phyloP scores from a whole-genome alignment of 2,113 vertebrate genomes.

The Spea bombifrons region DNA sequence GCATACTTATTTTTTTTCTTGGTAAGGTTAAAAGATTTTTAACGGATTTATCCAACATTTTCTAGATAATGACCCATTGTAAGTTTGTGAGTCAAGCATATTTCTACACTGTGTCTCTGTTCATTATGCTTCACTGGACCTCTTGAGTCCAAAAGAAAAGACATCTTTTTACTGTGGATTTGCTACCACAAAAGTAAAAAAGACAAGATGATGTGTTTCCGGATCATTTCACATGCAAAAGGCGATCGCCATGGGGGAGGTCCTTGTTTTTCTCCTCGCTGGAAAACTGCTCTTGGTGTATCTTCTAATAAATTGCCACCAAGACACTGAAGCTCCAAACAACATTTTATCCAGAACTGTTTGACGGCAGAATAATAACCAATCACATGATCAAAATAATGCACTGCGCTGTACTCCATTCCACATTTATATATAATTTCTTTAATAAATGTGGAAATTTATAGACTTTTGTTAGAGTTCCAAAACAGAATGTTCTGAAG shows the following conservation, averaged over 20 bases:
- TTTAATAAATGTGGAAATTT: too few species aligned
- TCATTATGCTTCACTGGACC: slow-evolving; percentile 85
- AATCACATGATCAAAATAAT: background rate
- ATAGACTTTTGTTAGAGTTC: too few species aligned
- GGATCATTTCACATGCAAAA: slow-evolving; percentile 86
- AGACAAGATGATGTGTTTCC: slow-evolving; percentile 87
- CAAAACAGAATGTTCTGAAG: too few species aligned
- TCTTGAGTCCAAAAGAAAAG: slow-evolving; percentile 77
- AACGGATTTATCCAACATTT: slow-evolving; percentile 18
- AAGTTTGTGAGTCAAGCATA: slow-evolving; percentile 57
- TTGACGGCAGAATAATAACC: background rate
- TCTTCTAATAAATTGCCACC: slow-evolving; percentile 52
- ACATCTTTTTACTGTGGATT: slow-evolving; percentile 70
- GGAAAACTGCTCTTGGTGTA: slow-evolving; percentile 60
- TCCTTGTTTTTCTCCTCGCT: slow-evolving; percentile 63
- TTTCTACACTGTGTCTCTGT: slow-evolving; percentile 72
- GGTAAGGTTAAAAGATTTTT: background rate
- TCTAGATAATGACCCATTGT: slow-evolving; percentile 53
- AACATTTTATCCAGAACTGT: background rate
- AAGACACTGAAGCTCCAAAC: background rate
- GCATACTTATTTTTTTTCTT: too few species aligned
- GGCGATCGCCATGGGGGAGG: slow-evolving; percentile 77
- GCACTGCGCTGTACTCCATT: too few species aligned
- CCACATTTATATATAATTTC: too few species aligned
- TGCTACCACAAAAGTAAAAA: slow-evolving; percentile 70